Base-by-base conservation (phyloP, 2,113 vertebrate species). In the Nesogale talazaci region DNA sequence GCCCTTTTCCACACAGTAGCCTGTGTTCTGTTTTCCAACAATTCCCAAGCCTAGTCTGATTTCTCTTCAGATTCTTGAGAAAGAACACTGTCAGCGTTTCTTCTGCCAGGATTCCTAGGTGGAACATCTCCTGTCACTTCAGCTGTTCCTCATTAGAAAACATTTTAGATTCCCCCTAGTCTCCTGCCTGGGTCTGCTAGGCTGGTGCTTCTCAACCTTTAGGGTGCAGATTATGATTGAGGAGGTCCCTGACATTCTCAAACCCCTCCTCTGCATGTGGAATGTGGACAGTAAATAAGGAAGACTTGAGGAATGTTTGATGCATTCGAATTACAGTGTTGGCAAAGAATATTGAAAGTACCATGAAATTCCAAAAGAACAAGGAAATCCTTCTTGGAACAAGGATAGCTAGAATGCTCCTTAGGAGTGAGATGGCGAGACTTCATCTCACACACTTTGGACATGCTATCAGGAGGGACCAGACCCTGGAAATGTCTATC, bases 61-160 rank as follows among this genome's bases (percentile, higher is more conserved):
- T 85, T 61, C 74, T 91, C 31, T 74, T 74, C 69, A 38, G 77
- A 81, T 57, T 85, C 76, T 85, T 56, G 89, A 86, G 56, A 83
- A 52, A 84, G 59, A 59, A 85, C 91, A 63, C 61, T 63, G 70
- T 59, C 22, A 56, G 36, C 40, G 9, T 52, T 57, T 19, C 65
- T 78, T 63, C 36, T 34, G 83, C 42, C 25, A 74, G 61, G 61
- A n/a, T 83, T 67, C 75, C 57, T 1, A 65, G 40, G 57, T 90
- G 15, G 90, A 93, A 87, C 57, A 34, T 82, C 56, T 4, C 87
- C 20, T 81, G 8, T 85, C 3, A 57, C 52, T 56, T 86, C 22
- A 70, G 52, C 52, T 82, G 25, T 56, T 83, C 29, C 36, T 86
- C 25, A 67, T 79, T 27, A 87, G 38, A 83, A 83, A 57, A 19